Conservation (phyloP, 1,140 invertebrate species). For the Atta texana region DNA sequence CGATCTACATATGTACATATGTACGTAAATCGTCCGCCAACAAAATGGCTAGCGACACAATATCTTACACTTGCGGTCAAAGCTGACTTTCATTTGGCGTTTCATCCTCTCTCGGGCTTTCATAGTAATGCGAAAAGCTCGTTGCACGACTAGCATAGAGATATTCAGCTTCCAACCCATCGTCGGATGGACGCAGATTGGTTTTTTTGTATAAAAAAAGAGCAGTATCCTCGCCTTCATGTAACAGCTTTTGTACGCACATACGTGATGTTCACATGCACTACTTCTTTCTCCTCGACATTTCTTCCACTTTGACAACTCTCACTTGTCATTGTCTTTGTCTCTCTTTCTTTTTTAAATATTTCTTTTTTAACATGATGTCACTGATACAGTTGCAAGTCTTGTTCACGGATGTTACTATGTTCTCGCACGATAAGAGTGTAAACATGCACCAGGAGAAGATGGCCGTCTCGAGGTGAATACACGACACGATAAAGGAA, state of each 20-base stretch:
- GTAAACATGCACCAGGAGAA: slow-evolving; percentile 62
- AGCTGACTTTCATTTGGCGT: slow-evolving; percentile 42
- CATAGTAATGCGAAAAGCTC: slow-evolving; percentile 48
- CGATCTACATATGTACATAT: not conserved
- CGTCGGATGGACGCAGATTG: slow-evolving; percentile 50
- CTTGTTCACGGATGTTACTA: slow-evolving; percentile 61
- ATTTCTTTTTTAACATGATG: not conserved
- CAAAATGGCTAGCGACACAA: slow-evolving; percentile 37
- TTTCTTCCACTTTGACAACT: slow-evolving; percentile 49
- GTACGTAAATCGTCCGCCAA: not conserved
- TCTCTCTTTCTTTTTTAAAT: not conserved
- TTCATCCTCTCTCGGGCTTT: slow-evolving; percentile 38
- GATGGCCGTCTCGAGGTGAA: slow-evolving; percentile 49
- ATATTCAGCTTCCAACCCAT: slow-evolving; percentile 48
- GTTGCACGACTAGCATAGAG: slow-evolving; percentile 14
- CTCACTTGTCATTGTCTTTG: not conserved
- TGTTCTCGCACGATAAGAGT: slow-evolving; percentile 52
- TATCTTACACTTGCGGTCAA: slow-evolving; percentile 41
- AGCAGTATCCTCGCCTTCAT: slow-evolving; percentile 51
- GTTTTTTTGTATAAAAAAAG: slow-evolving; percentile 57
- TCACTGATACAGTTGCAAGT: slow-evolving; percentile 18
- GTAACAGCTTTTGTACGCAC: slow-evolving; percentile 65
- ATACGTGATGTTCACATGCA: slow-evolving; percentile 28
- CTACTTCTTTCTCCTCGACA: not conserved
- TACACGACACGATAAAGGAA: slow-evolving; percentile 41